Conservation (phyloP, 2,888 invertebrate genomes). For the Adineta ricciae region DNA sequence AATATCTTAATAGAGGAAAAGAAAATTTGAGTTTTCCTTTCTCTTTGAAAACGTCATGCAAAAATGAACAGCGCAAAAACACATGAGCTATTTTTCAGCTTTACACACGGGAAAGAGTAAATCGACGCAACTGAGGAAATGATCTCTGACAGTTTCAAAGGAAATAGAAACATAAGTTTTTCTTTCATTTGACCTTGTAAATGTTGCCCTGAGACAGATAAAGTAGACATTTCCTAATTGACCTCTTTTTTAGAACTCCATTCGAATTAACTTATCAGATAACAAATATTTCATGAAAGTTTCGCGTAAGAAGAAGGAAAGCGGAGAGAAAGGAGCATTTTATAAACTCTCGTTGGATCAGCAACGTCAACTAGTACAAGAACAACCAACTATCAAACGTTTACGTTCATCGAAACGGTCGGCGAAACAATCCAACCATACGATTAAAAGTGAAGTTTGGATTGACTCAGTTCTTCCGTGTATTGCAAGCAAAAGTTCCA, state of each 20-base stretch:
- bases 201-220: neutral
- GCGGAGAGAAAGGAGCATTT: conserved; percentile 76
- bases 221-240: neutral
- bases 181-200: neutral
- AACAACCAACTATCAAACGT: neutral
- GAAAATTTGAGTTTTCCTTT: neutral
- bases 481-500: neutral
- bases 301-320: conserved; percentile 73
- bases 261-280: conserved; percentile 75
- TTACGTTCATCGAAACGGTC: neutral
- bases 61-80: neutral
- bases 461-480: neutral
- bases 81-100: neutral
- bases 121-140: neutral
- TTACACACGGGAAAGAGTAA: neutral
- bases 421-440: neutral
- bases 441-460: conserved; percentile 8
- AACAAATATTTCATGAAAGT: conserved; percentile 86
- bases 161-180: neutral
- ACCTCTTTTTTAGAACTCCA: conserved; percentile 68
- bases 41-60: neutral
- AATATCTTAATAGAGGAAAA: neutral
- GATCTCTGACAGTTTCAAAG: neutral
- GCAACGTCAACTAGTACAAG: neutral
- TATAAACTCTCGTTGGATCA: conserved; percentile 70